Evolutionary conservation across 2,888 invertebrate genomes (phyloP).

Genomic region (Lithophane semibrunnea): DNA sequence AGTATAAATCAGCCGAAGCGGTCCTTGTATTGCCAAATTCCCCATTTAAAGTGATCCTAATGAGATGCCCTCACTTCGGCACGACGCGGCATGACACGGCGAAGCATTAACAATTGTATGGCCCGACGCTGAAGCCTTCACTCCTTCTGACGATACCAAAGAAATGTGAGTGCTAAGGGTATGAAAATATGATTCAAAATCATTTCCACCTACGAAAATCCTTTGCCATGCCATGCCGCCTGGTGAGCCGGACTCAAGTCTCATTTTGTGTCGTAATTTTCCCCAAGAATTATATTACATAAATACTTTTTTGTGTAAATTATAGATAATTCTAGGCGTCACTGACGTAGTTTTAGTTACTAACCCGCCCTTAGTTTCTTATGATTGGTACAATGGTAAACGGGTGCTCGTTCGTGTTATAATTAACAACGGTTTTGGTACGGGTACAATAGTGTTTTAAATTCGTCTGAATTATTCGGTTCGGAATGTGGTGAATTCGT

Average conservation of each 20-base stretch:
- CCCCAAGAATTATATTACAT: neutral
- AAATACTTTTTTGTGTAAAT: slow-evolving; percentile 23
- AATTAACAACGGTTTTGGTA: slow-evolving; percentile 59
- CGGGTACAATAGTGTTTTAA: slow-evolving; percentile 29
- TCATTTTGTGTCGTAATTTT: neutral
- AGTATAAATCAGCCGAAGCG: neutral
- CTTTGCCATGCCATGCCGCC: neutral
- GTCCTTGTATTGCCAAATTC: neutral
- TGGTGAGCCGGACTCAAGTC: neutral
- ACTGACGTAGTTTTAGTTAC: slow-evolving; percentile 55
- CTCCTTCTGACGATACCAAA: neutral
- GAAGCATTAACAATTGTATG: neutral
- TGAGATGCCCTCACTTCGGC: neutral
- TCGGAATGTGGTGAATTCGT: slow-evolving; percentile 50
- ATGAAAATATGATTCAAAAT: neutral
- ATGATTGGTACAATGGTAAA: slow-evolving; percentile 82
- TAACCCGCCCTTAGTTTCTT: slow-evolving; percentile 76
- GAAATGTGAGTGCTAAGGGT: neutral
- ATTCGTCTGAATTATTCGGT: neutral
- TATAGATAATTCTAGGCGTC: neutral
- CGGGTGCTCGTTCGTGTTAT: slow-evolving; percentile 45
- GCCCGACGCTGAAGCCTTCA: no score
- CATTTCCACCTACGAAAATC: neutral
- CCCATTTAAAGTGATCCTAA: neutral
- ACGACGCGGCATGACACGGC: neutral